Evolutionary conservation across 2,888 invertebrate species (phyloP).

Genomic region (Leptothorax acervorum): DNA sequence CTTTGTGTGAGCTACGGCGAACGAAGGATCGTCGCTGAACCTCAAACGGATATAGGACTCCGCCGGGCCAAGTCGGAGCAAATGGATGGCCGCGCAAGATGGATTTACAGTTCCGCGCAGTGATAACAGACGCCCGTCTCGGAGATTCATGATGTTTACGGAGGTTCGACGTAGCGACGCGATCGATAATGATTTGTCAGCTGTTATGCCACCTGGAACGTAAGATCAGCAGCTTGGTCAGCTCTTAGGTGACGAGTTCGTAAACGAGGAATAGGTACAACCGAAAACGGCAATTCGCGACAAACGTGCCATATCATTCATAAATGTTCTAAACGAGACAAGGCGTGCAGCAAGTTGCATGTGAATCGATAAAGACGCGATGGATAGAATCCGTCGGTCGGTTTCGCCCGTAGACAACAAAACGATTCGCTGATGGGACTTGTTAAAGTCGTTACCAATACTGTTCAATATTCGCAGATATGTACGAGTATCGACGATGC

Average conservation of each 20-base stretch:
- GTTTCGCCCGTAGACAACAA: slow-evolving; percentile 35
- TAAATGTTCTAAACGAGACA: slow-evolving; percentile 54
- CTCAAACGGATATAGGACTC: slow-evolving; percentile 35
- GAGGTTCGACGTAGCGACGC: slow-evolving; percentile 24
- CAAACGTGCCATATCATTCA: slow-evolving; percentile 40
- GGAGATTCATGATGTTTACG: slow-evolving; percentile 51
- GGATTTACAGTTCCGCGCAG: slow-evolving; percentile 42
- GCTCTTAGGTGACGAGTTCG: background rate
- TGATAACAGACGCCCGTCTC: slow-evolving; percentile 41
- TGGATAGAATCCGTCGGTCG: slow-evolving; percentile 33
- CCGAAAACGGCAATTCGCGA: background rate
- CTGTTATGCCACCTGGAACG: slow-evolving; percentile 31
- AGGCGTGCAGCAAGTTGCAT: slow-evolving; percentile 27
- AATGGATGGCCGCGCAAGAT: slow-evolving; percentile 41
- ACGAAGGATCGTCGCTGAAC: background rate
- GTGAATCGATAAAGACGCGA: slow-evolving; percentile 60
- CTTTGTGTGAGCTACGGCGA: background rate
- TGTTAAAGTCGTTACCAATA: background rate
- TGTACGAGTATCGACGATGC: background rate
- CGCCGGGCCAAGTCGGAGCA: background rate
- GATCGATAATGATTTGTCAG: slow-evolving; percentile 52
- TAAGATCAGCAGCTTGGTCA: background rate
- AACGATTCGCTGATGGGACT: slow-evolving; percentile 17
- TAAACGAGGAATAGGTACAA: background rate
- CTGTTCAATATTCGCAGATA: background rate